Percentiles rank a stretch among this genome's conserved stretches.
These are phyloP conservation scores for Danio albolineatus DNA, from an alignment of 2,797 vertebrate species.

Conservation along the genomic window DNA sequence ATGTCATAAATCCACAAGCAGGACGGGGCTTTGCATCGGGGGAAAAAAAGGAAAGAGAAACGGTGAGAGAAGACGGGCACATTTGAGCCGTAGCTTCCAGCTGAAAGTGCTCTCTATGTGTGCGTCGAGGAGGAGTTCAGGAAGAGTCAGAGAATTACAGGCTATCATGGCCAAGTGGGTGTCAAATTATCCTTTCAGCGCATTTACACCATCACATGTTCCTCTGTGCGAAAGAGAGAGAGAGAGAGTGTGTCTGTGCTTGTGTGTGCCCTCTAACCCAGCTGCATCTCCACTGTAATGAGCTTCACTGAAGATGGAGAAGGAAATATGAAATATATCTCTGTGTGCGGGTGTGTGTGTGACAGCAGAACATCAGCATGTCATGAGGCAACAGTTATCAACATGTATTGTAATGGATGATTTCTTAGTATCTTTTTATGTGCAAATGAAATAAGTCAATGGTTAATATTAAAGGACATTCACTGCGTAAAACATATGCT, in stretches of 20 bases:
- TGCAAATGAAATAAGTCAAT: too few species aligned
- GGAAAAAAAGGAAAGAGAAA: background rate
- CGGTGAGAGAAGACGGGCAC: background rate
- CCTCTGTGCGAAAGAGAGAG: conserved; percentile 31
- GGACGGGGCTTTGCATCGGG: conserved; percentile 39
- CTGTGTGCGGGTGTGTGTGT: background rate
- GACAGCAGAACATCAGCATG: background rate
- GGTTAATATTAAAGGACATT: too few species aligned
- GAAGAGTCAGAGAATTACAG: conserved; percentile 67
- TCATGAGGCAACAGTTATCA: background rate
- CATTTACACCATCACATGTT: conserved; percentile 70
- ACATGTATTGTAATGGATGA: background rate
- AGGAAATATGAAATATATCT: background rate
- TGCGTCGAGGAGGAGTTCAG: conserved; percentile 48
- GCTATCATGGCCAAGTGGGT: conserved; percentile 72
- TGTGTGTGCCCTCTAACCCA: conserved; percentile 22
- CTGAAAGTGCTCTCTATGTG: conserved; percentile 21
- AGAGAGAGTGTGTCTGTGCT: conserved; percentile 36
- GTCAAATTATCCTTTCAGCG: conserved; percentile 75
- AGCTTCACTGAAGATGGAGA: conserved; percentile 21
- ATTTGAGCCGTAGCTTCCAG: conserved; percentile 22
- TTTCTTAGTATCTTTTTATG: background rate
- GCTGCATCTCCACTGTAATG: conserved; percentile 30
- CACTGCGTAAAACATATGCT: too few species aligned
- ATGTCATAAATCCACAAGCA: conserved; percentile 54